Percentiles rank a stretch among this genome's conserved stretches.
Conservation (phyloP, 2,888 invertebrate genomes). For the Tetranychus piercei region DNA sequence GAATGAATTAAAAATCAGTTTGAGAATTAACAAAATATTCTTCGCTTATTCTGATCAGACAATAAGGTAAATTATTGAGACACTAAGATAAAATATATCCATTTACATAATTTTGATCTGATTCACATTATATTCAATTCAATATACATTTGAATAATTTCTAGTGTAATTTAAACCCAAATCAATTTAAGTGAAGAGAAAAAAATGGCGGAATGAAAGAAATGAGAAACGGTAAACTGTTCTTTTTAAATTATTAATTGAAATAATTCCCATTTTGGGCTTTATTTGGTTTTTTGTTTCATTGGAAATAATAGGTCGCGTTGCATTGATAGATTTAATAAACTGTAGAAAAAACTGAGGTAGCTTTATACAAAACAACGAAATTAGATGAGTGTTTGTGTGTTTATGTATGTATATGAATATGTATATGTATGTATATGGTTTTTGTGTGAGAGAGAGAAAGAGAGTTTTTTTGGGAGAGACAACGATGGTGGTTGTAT, state of each 20-base stretch:
- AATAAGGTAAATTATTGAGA: too few relatives aligned
- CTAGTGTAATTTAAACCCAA: too few relatives aligned
- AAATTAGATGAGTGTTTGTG: background rate
- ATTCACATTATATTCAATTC: too few relatives aligned
- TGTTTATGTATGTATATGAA: background rate
- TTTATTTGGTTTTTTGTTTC: background rate
- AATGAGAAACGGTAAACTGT: background rate
- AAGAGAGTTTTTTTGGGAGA: background rate
- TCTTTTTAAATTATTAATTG: background rate
- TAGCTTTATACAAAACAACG: conserved; percentile 1
- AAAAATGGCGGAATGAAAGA: background rate
- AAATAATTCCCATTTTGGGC: background rate
- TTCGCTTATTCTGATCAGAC: too few relatives aligned
- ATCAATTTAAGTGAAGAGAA: too few relatives aligned
- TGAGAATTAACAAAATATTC: too few relatives aligned
- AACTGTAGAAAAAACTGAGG: background rate
- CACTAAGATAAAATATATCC: too few relatives aligned
- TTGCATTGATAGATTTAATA: conserved; percentile 1
- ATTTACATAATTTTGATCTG: too few relatives aligned
- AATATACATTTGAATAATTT: too few relatives aligned
- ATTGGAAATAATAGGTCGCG: background rate
- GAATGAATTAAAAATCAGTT: too few relatives aligned
- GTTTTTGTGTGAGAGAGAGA: background rate
- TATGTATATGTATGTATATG: background rate
- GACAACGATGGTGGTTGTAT: background rate